These are phyloP conservation scores for Cranoglanis bouderius DNA, from an alignment of 2,113 vertebrate genomes.

Conservation along the genomic window DNA sequence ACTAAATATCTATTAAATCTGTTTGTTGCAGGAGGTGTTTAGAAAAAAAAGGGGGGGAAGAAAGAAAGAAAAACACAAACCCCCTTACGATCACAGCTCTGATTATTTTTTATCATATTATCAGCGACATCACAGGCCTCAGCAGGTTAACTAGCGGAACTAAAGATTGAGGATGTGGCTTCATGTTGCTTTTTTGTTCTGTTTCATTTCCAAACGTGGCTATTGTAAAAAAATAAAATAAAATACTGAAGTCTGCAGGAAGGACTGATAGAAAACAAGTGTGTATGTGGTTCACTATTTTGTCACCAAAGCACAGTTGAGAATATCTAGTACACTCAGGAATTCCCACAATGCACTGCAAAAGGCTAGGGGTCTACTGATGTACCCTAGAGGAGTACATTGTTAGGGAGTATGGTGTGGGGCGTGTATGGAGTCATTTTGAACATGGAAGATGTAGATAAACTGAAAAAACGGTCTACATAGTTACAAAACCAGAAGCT, in stretches of 20 bases:
- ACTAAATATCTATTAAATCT: not conserved
- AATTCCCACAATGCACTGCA: not conserved
- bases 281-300: not conserved
- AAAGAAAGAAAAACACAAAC: not conserved
- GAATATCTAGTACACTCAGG: not conserved
- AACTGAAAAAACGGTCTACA: not conserved
- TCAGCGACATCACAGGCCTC: not conserved
- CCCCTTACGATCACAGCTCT: not conserved
- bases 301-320: not conserved
- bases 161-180: too few species aligned
- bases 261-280: not conserved
- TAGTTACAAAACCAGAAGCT: not conserved
- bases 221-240: not conserved
- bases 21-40: not conserved
- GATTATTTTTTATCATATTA: not conserved
- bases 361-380: not conserved
- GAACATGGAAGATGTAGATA: not conserved
- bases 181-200: not conserved
- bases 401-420: not conserved
- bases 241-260: not conserved
- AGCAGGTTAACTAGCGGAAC: too few species aligned
- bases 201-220: too few species aligned
- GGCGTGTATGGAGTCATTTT: not conserved
- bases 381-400: not conserved
- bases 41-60: not conserved